A percentile compares a stretch with the other conserved stretches of the same genome.
Conservation (phyloP, 2,797 vertebrate genomes). For the Enteromius afrohamiltoni region DNA sequence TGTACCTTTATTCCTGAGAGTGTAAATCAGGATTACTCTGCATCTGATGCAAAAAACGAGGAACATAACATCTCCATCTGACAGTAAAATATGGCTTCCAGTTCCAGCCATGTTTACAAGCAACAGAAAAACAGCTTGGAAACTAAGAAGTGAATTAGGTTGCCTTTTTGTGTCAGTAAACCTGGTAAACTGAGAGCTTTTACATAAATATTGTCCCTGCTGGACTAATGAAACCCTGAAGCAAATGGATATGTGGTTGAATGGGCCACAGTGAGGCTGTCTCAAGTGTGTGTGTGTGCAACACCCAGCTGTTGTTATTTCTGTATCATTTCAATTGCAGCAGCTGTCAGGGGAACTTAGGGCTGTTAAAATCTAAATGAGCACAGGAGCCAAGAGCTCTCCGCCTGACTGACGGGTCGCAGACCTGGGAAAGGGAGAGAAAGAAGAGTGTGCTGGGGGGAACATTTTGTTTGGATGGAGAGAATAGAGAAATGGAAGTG, state of each 20-base stretch:
- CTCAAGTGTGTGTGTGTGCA: slow-evolving; percentile 43
- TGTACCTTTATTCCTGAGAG: no score
- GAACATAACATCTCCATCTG: slow-evolving; percentile 8
- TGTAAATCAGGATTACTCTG: neutral
- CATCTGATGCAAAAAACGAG: neutral
- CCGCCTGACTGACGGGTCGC: slow-evolving; percentile 49
- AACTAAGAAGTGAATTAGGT: slow-evolving; percentile 5
- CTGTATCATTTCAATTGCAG: slow-evolving; percentile 59
- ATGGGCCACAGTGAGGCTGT: slow-evolving; percentile 42
- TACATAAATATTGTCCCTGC: slow-evolving; percentile 35
- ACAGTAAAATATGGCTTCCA: slow-evolving; percentile 24
- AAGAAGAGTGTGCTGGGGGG: slow-evolving; percentile 28
- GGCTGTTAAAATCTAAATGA: slow-evolving; percentile 58
- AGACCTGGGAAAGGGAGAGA: slow-evolving; percentile 40
- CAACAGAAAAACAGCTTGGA: slow-evolving; percentile 21
- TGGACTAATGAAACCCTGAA: slow-evolving; percentile 50
- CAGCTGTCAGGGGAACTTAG: slow-evolving; percentile 63
- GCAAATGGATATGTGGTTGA: slow-evolving; percentile 48
- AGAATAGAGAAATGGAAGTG: slow-evolving; percentile 18
- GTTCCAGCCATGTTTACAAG: neutral
- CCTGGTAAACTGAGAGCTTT: slow-evolving; percentile 29
- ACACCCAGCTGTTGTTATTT: slow-evolving; percentile 65
- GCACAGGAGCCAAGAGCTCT: slow-evolving; percentile 57
- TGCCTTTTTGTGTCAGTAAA: slow-evolving; percentile 31
- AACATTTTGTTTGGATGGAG: slow-evolving; percentile 14